phyloP scores from a whole-genome alignment of 2,888 invertebrate species.

The Drosophila nigricruria region DNA sequence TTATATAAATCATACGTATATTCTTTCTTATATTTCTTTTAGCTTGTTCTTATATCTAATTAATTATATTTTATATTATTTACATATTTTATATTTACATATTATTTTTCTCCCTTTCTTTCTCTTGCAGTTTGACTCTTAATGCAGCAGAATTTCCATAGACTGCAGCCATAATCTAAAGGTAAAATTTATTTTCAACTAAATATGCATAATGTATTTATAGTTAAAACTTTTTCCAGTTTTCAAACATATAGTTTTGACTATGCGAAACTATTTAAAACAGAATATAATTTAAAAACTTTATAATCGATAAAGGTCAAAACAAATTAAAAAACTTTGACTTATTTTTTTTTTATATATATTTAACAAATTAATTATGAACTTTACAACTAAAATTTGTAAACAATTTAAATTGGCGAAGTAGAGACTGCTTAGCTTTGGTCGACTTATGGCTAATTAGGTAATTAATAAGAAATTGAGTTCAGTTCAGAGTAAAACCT shows the following conservation, averaged over 20 bases:
- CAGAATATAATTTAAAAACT: no score
- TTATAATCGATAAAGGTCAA: not conserved
- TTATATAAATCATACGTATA: no score
- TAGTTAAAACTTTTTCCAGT: not conserved
- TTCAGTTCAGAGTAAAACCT: not conserved
- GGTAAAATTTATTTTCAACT: conserved; percentile 10
- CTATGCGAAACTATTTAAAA: no score
- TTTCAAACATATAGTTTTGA: not conserved
- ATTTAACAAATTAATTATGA: not conserved
- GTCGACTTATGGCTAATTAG: not conserved
- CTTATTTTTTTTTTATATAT: not conserved
- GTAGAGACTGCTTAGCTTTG: not conserved
- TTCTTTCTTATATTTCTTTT: not conserved
- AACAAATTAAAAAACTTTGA: not conserved
- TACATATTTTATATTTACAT: not conserved
- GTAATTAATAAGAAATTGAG: no score
- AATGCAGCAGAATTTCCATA: conserved; percentile 7
- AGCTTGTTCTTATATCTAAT: no score
- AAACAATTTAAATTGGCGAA: not conserved
- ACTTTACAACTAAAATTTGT: not conserved
- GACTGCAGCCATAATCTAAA: conserved; percentile 20
- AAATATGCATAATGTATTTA: not conserved
- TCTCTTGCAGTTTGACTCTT: conserved; percentile 35
- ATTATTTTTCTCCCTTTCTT: no score
- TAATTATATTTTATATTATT: not conserved